phyloP scores from a whole-genome alignment of 2,113 vertebrate genomes.

The Mustela nigripes region DNA sequence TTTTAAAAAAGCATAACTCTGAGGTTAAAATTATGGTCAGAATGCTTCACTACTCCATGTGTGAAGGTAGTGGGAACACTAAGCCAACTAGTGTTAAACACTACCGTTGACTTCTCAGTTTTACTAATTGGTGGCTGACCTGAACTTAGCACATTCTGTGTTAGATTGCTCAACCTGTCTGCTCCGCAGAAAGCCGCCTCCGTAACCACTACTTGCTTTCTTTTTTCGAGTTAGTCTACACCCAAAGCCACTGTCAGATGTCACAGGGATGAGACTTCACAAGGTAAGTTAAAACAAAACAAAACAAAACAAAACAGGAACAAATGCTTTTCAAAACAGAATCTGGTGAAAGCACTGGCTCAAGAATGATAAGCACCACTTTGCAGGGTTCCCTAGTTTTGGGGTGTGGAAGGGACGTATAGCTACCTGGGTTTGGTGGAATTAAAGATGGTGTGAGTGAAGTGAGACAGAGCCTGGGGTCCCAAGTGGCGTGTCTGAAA shows the following conservation, averaged over 20 bases:
- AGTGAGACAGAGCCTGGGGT: not conserved
- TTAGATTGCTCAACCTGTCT: not conserved
- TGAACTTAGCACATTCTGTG: not conserved
- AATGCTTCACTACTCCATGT: not conserved
- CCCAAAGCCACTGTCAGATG: constrained; percentile 65
- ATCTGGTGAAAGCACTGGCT: not conserved
- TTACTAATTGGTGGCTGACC: constrained; percentile 67
- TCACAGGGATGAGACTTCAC: constrained; percentile 52
- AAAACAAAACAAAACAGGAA: constrained; percentile 73
- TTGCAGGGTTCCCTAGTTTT: not conserved
- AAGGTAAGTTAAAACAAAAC: constrained; percentile 69
- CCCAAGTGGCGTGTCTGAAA: not conserved
- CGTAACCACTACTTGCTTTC: constrained; percentile 72
- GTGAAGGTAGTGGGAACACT: not conserved
- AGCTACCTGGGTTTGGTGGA: not conserved
- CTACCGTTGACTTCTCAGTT: constrained; percentile 82
- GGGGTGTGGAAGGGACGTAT: not conserved
- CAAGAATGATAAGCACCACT: not conserved
- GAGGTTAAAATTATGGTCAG: not conserved
- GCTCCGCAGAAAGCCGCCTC: constrained; percentile 81
- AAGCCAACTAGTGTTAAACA: constrained; percentile 20
- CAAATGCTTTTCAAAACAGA: constrained; percentile 56
- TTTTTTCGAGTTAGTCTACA: constrained; percentile 73
- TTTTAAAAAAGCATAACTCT: constrained; percentile 3
- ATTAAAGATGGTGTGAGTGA: not conserved